Evolutionary conservation across 2,797 vertebrate genomes (phyloP).

Genomic region (Coccyzus lansbergi): DNA sequence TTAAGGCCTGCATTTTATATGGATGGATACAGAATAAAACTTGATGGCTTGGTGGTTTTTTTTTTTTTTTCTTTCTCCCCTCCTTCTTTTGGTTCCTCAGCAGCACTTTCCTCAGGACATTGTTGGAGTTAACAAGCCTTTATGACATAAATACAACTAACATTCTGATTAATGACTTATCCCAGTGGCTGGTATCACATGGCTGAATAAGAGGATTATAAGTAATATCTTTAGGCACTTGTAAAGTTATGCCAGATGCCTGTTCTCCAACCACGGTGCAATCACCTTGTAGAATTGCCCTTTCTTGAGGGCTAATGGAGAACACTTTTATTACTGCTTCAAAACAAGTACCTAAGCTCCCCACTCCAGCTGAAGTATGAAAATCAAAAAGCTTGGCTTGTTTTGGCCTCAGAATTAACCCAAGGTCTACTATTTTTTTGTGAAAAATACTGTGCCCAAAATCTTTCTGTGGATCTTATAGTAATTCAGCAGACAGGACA

Average conservation of each 20-base stretch:
- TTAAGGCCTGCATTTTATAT: not conserved
- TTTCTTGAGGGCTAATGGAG: not conserved
- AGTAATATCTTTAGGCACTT: slow-evolving; percentile 20
- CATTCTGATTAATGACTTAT: slow-evolving; percentile 38
- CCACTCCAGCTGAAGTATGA: not conserved
- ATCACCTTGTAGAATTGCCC: not conserved
- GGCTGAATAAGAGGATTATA: slow-evolving; percentile 41
- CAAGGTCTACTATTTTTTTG: not conserved
- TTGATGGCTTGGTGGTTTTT: not conserved
- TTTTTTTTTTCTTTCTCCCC: not conserved
- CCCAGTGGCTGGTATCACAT: slow-evolving; percentile 24
- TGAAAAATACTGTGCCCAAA: not conserved
- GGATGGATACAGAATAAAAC: not conserved
- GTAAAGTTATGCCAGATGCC: not conserved
- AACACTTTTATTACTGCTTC: not conserved
- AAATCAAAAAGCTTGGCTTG: not conserved
- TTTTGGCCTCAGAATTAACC: not conserved
- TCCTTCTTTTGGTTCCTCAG: not conserved
- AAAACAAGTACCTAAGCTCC: not conserved
- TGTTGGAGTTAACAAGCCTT: slow-evolving; percentile 2
- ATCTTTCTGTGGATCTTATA: not conserved
- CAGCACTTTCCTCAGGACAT: not conserved
- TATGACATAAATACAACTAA: slow-evolving; percentile 23
- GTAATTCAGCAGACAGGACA: not conserved
- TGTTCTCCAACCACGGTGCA: not conserved